Conservation (phyloP, 1,140 invertebrate genomes). For the Saccostrea cuccullata region DNA sequence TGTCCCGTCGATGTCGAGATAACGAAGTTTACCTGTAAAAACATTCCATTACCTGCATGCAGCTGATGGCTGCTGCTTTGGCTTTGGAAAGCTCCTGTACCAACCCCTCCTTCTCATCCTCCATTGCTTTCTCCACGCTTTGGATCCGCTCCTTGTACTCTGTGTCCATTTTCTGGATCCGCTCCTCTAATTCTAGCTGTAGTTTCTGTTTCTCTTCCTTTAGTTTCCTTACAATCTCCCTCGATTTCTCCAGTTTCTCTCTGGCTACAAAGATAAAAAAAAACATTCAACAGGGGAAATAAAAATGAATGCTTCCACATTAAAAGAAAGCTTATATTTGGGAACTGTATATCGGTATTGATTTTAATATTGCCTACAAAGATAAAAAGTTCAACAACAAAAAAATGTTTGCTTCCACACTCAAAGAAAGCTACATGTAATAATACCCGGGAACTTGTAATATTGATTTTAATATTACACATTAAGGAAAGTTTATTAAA, state of each 20-base stretch:
- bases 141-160: constrained; percentile 67
- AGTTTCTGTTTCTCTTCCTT: constrained; percentile 74
- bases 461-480: too few relatives aligned
- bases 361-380: too few relatives aligned
- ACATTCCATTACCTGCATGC: constrained; percentile 75
- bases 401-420: too few relatives aligned
- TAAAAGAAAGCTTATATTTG: too few relatives aligned
- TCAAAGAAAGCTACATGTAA: too few relatives aligned
- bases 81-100: constrained; percentile 79
- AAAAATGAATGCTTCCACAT: background rate
- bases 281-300: background rate
- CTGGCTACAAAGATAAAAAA: constrained; percentile 61
- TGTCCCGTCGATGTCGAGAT: too few relatives aligned
- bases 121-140: constrained; percentile 73
- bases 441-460: too few relatives aligned
- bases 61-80: constrained; percentile 78
- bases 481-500: too few relatives aligned
- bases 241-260: constrained; percentile 76
- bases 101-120: constrained; percentile 77
- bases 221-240: constrained; percentile 75
- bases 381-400: too few relatives aligned
- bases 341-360: too few relatives aligned
- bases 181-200: constrained; percentile 68
- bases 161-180: constrained; percentile 58
- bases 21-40: too few relatives aligned